Evolutionary conservation across 1,140 invertebrate genomes (phyloP), one percentile per base, ranked within the genome.

Genomic region (Phymastichus coffea): DNA sequence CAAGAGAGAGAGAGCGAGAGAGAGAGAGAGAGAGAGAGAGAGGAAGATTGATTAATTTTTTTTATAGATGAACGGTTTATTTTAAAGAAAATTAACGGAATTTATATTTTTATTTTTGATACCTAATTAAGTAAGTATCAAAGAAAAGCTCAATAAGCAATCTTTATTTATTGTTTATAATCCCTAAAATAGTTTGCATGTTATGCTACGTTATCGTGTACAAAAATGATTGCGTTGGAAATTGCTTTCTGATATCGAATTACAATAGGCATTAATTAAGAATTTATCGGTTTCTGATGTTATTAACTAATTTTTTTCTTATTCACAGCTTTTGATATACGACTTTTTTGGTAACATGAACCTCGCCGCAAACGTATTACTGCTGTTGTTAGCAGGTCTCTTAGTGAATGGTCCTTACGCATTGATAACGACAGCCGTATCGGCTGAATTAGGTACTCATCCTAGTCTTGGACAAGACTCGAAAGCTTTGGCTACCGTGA

Each of bases 331-430:
- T 70, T 86, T 92, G 63, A 71, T 91, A 10, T 95, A 95, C 73
- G 84, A 93, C 74, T 77, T 79, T 55, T 86, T 87, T 70, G 90
- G 90, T 23, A 82, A 83, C 25, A 67, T 80, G 17, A 86, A 83
- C 58, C 71, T 89, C 15, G 69, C 67, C 2, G 66, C 85, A 1
- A 93, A 89, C 73, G 82, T 90, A 46, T 66, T 85, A 30, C 73
- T 98, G 43, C 81, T 97, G 55, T 71, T 95, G 22, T 43, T 90
- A 12, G 86, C 87, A 57, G 95, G 95, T 19, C 71, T 89, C 58
- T 79, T 97, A 35, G 94, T 98, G 0, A 98, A 98, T 79, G 95
- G 94, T 2, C 95, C 95, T 1, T 98, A 98, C 78, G 92, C 94
- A 20, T 80, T 98, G 17, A 98, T 98, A 70, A 98, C 95, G 12